These are phyloP conservation scores for Metopia argyrocephala DNA, from an alignment of 2,888 invertebrate genomes.

Conservation along the genomic window DNA sequence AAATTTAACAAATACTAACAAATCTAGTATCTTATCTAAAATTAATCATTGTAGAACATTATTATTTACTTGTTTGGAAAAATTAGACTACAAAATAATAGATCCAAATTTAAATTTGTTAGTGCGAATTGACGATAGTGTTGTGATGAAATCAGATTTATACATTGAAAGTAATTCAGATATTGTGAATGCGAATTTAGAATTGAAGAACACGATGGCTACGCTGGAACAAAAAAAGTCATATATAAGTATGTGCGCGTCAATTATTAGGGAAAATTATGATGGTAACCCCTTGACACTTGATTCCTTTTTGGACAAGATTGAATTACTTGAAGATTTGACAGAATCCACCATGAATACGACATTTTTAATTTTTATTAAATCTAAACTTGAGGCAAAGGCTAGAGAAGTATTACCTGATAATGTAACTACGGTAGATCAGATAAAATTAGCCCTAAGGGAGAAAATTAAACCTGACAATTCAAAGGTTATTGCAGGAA, in stretches of 20 bases:
- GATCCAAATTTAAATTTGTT: neutral
- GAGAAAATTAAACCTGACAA: neutral
- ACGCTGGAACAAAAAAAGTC: neutral
- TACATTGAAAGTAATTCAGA: neutral
- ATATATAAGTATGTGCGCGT: constrained; percentile 4
- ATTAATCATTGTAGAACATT: neutral
- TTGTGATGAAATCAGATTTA: neutral
- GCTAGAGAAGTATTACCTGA: constrained; percentile 22
- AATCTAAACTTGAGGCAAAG: constrained; percentile 25
- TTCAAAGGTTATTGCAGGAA: constrained; percentile 10
- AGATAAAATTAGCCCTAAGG: constrained; percentile 1
- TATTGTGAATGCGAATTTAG: too few species aligned
- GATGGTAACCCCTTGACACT: constrained; percentile 2
- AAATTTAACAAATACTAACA: neutral
- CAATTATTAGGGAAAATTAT: constrained; percentile 6
- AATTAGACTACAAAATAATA: neutral
- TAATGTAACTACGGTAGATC: neutral
- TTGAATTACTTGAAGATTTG: constrained; percentile 16
- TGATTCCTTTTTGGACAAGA: constrained; percentile 7
- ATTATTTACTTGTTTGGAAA: neutral
- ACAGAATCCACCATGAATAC: neutral
- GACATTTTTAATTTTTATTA: constrained; percentile 11
- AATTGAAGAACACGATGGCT: neutral
- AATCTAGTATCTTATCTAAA: constrained; percentile 5
- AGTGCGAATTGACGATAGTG: neutral